phyloP scores from a whole-genome alignment of 2,888 invertebrate species.

The Muschampia plurimacula region DNA sequence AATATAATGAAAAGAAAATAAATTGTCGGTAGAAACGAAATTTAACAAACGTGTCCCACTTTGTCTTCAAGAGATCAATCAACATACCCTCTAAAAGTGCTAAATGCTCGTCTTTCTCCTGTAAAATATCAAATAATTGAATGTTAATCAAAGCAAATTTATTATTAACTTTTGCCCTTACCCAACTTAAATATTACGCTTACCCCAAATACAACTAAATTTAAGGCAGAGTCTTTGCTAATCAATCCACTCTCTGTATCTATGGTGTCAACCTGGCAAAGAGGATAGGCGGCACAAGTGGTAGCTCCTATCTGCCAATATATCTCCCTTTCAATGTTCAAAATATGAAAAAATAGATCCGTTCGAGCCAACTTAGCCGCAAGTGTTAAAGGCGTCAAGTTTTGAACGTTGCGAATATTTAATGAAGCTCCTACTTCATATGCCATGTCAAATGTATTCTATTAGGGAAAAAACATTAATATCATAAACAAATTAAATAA shows the following conservation, averaged over 20 bases:
- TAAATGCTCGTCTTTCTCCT: slow-evolving; percentile 98
- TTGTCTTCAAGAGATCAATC: slow-evolving; percentile 96
- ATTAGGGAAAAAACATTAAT: slow-evolving; percentile 40
- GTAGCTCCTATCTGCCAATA: slow-evolving; percentile 99
- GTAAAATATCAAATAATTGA: slow-evolving; percentile 51
- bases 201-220: slow-evolving; percentile 98
- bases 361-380: slow-evolving; percentile 97
- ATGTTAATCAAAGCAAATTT: too few relatives aligned
- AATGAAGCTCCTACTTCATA: slow-evolving; percentile 97
- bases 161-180: too few relatives aligned
- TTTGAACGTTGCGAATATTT: slow-evolving; percentile 93
- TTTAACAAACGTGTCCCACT: slow-evolving; percentile 99
- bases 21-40: slow-evolving; percentile 97
- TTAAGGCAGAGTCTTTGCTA: slow-evolving; percentile 97
- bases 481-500: too few relatives aligned
- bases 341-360: slow-evolving; percentile 98
- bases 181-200: slow-evolving; percentile 55
- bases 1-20: slow-evolving; percentile 95
- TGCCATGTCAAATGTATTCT: slow-evolving; percentile 97
- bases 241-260: slow-evolving; percentile 95
- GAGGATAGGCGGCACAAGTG: slow-evolving; percentile 98
- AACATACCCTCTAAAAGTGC: slow-evolving; percentile 97
- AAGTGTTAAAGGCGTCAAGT: slow-evolving; percentile 96
- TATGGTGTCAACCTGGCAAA: slow-evolving; percentile 98
- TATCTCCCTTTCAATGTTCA: slow-evolving; percentile 97